A percentile compares a stretch with the other conserved stretches of the same genome.
Conservation (phyloP, 2,888 invertebrate species). For the Nymphalis urticae region DNA sequence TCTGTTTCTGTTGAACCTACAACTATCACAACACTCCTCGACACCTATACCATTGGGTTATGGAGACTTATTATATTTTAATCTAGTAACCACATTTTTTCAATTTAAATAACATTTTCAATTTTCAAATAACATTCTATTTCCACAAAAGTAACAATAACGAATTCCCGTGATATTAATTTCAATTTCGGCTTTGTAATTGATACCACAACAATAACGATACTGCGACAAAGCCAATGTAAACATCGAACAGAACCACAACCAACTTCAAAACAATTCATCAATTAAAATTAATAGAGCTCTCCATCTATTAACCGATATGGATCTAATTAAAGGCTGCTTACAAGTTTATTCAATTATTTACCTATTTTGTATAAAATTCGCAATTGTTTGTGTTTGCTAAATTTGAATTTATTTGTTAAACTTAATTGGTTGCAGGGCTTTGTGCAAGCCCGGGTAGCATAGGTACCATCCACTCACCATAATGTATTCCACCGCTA, state of each 20-base stretch:
- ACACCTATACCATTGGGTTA: no score
- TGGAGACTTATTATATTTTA: no score
- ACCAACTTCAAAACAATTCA: constrained; percentile 39
- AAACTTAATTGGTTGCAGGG: no score
- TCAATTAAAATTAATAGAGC: constrained; percentile 41
- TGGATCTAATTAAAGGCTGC: constrained; percentile 11
- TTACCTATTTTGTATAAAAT: no score
- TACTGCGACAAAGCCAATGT: constrained; percentile 31
- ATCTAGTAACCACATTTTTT: not conserved
- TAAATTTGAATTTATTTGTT: no score
- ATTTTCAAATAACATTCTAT: constrained; percentile 9
- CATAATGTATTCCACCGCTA: no score
- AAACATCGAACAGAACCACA: constrained; percentile 29
- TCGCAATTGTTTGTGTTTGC: no score
- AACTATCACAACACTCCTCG: no score
- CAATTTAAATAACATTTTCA: not conserved
- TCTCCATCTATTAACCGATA: constrained; percentile 21
- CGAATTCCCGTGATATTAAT: constrained; percentile 26
- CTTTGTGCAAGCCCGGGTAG: no score
- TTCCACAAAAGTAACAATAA: constrained; percentile 14
- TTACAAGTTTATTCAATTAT: not conserved
- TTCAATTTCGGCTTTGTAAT: constrained; percentile 31
- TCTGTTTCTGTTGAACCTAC: no score
- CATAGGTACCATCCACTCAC: no score
- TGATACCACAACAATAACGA: constrained; percentile 30